These are phyloP conservation scores for Battus philenor DNA, from an alignment of 1,140 invertebrate species.

Conservation along the genomic window DNA sequence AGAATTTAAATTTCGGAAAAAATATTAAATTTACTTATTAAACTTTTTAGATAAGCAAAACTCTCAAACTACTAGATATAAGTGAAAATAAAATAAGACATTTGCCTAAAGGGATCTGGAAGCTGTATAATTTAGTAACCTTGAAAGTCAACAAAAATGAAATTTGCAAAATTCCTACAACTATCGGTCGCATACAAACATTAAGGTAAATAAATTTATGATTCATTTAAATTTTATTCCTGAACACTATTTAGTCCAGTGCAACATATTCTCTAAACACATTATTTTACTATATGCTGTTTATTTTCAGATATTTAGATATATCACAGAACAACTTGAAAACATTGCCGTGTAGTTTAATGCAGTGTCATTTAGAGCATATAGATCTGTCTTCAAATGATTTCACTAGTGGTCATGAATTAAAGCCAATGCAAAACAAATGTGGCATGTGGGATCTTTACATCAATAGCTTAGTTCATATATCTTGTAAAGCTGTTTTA, in stretches of 20 bases:
- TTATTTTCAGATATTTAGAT: conserved; percentile 65
- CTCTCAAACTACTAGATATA: conserved; percentile 78
- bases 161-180: conserved; percentile 57
- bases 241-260: too few species aligned
- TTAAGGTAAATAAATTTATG: conserved; percentile 42
- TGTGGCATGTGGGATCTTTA: conserved; percentile 57
- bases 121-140: conserved; percentile 76
- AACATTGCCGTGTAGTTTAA: conserved; percentile 76
- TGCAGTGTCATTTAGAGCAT: conserved; percentile 69
- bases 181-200: conserved; percentile 56
- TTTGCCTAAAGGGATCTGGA: conserved; percentile 79
- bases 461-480: conserved; percentile 49
- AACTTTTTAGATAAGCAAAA: conserved; percentile 69
- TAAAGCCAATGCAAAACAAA: conserved; percentile 31
- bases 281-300: too few species aligned
- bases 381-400: conserved; percentile 77
- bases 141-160: conserved; percentile 76
- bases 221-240: too few species aligned
- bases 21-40: too few species aligned
- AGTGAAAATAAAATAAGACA: conserved; percentile 78
- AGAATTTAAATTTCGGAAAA: too few species aligned
- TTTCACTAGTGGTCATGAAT: conserved; percentile 50
- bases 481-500: conserved; percentile 50
- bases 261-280: not conserved
- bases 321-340: conserved; percentile 75